Conservation (phyloP, 2,888 invertebrate genomes). For the Pristionchus exspectatus region DNA sequence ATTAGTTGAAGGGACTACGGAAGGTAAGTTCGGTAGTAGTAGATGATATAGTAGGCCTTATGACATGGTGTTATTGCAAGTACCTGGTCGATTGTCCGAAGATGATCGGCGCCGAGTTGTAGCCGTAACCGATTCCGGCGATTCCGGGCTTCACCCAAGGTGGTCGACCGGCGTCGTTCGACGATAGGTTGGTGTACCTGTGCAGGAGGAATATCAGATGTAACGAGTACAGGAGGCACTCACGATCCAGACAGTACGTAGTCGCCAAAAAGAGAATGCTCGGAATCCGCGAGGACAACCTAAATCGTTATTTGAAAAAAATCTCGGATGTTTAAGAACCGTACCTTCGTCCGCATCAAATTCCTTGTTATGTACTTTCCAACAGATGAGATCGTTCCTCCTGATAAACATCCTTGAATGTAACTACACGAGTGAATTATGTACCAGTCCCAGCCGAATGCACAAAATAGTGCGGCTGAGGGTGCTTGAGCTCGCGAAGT, state of each 20-base stretch:
- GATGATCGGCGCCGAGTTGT: constrained; percentile 65
- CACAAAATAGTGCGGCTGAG: constrained; percentile 69
- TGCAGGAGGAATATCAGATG: background rate
- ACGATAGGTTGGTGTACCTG: constrained; percentile 8
- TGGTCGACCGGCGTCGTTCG: background rate
- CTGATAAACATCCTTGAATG: constrained; percentile 24
- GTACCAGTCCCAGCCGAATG: constrained; percentile 73
- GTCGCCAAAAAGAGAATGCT: constrained; percentile 72
- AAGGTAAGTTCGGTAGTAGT: background rate
- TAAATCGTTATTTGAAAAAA: no score
- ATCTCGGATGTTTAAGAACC: no score
- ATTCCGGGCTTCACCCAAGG: constrained; percentile 72
- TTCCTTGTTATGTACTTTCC: constrained; percentile 72
- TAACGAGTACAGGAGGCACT: background rate
- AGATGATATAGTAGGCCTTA: background rate
- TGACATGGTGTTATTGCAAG: background rate
- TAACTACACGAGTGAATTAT: background rate
- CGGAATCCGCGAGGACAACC: constrained; percentile 71
- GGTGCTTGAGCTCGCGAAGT: constrained; percentile 59
- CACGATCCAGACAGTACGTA: constrained; percentile 66
- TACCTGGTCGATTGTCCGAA: constrained; percentile 66
- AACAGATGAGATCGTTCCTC: constrained; percentile 73
- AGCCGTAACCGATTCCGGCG: constrained; percentile 75
- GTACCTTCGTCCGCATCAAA: constrained; percentile 62
- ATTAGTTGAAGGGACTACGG: background rate